A percentile compares a stretch with the other conserved stretches of the same genome.
These are phyloP conservation scores for Yponomeuta malinellus DNA, from an alignment of 2,888 invertebrate genomes.

Conservation along the genomic window DNA sequence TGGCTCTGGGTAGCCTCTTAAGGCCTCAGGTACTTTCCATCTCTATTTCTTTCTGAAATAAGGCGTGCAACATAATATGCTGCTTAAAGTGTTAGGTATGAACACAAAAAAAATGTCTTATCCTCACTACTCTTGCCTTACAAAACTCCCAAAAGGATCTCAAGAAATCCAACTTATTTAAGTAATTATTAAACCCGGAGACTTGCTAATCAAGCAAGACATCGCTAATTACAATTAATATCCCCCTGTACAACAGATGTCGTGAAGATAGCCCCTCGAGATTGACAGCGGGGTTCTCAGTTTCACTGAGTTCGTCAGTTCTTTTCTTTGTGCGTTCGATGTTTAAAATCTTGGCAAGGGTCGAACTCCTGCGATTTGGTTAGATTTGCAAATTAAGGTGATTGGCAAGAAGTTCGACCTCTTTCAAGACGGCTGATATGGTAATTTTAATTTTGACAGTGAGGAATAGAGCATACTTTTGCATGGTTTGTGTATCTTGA, in stretches of 20 bases:
- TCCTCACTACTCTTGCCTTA: not conserved
- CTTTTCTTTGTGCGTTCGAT: constrained; percentile 16
- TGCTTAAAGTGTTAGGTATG: too few relatives aligned
- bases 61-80: too few relatives aligned
- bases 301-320: constrained; percentile 9
- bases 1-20: too few relatives aligned
- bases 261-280: constrained; percentile 20
- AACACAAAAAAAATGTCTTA: not conserved
- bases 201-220: constrained; percentile 46
- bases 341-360: constrained; percentile 12
- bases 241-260: constrained; percentile 25
- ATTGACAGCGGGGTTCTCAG: constrained; percentile 15
- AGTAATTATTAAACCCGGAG: constrained; percentile 55
- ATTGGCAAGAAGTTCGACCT: not conserved
- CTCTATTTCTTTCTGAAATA: too few relatives aligned
- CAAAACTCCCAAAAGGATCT: constrained; percentile 8
- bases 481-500: too few relatives aligned
- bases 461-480: too few relatives aligned
- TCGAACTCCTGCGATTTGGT: constrained; percentile 19
- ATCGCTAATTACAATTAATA: constrained; percentile 44
- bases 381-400: not conserved
- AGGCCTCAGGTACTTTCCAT: too few relatives aligned
- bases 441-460: not conserved
- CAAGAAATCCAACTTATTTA: constrained; percentile 30
- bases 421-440: too few relatives aligned